Evolutionary conservation across 2,113 vertebrate genomes (phyloP).

Genomic region (Beaufortia kweichowensis): DNA sequence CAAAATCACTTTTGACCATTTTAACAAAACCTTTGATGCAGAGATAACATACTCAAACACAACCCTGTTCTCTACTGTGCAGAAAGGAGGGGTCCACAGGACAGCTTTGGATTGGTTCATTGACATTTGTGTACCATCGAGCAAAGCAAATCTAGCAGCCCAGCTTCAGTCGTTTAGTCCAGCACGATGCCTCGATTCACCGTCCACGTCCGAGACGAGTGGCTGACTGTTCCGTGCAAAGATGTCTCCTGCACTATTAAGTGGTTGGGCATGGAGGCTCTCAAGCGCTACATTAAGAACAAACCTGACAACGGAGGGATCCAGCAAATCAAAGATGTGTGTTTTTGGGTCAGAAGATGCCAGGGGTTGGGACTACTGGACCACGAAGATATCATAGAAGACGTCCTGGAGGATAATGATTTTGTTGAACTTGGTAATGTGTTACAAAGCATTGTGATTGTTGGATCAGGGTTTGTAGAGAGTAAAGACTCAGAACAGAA

Average conservation of each 20-base stretch:
- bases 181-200: slow-evolving; percentile 88
- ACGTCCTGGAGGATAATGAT: slow-evolving; percentile 93
- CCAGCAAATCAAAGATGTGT: slow-evolving; percentile 73
- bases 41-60: slow-evolving; percentile 51
- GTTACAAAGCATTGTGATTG: background rate
- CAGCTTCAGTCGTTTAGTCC: slow-evolving; percentile 16
- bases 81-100: slow-evolving; percentile 45
- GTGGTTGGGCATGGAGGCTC: slow-evolving; percentile 88
- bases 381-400: slow-evolving; percentile 81
- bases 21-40: slow-evolving; percentile 2
- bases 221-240: slow-evolving; percentile 89
- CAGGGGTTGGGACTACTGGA: slow-evolving; percentile 91
- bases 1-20: background rate
- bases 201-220: slow-evolving; percentile 90
- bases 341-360: slow-evolving; percentile 84
- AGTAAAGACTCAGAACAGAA: too few species aligned
- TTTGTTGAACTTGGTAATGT: slow-evolving; percentile 94
- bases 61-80: slow-evolving; percentile 35
- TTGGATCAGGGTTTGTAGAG: background rate
- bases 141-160: slow-evolving; percentile 51
- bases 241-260: slow-evolving; percentile 69
- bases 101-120: slow-evolving; percentile 46
- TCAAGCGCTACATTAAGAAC: slow-evolving; percentile 91
- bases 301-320: slow-evolving; percentile 94
- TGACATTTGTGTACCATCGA: background rate